Evolutionary conservation across 2,797 vertebrate species (phyloP), one percentile per base, ranked within the genome.

Genomic region (Sebastes melanostomus): DNA sequence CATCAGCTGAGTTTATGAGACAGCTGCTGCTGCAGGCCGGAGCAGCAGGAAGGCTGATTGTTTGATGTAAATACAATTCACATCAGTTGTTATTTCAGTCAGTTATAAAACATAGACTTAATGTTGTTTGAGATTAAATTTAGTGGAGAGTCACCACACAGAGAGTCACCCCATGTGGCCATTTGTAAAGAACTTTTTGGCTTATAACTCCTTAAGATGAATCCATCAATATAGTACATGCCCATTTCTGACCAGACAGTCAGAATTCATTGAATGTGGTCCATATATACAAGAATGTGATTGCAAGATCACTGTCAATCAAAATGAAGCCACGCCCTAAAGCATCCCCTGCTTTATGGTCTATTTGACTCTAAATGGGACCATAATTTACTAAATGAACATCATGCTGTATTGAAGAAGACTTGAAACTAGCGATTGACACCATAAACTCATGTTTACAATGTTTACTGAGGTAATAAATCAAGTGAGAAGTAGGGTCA

Each of bases 261-360:
- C 25, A 18, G 25, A 18, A 18, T 29, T 18, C 7, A 59, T 4
- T 56, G 0, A 56, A 24, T 22, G 1, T 63, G 30, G 3, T 63
- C 6, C 12, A 32, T 11, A n/a, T 61, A 32, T 20, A 42, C 8
- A 42, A 16, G 5, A 20, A 66, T 14, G 0, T 11, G 8, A 42
- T 46, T 16, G n/a, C n/a, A n/a, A n/a, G n/a, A n/a, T n/a, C n/a
- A n/a, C 6, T 42, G 14, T 42, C 38, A 42, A 42, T 42, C 14
- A 42, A 14, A 7, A 42, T 0, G 38, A 16, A 16, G 38, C 38
- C 38, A 0, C 5, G 13, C 6, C 38, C 38, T 42, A 16, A 42
- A 42, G 38, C 0, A 16, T 42, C 38, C 38, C 6, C 6, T 42
- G 38, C 14, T 1, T 42, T 42, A 42, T 16, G 14, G 14, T 42